Evolutionary conservation across 2,888 invertebrate species (phyloP), one percentile per base, ranked within the genome.

Genomic region (Diabrotica balteata): DNA sequence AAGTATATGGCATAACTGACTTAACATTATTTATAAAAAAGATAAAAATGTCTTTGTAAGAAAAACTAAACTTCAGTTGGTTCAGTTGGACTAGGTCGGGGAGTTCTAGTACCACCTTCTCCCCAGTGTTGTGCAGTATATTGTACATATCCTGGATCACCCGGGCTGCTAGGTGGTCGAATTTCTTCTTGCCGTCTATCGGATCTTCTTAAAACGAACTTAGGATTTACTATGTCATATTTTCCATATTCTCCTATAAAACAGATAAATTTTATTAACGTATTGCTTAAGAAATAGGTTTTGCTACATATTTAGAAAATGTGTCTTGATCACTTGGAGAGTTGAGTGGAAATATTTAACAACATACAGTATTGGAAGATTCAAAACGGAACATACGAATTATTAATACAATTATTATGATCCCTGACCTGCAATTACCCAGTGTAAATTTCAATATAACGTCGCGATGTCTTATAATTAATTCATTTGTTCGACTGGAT

Each of bases 131-230:
- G 89, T 1, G 90, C 92, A 0, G 91, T 88, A 78, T 91, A 91
- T 77, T 90, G 89, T 2, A 92, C 92, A 76, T 88, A 92, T 4
- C 92, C 92, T 0, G 91, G 91, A 80, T 92, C 91, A 0, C 88
- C 89, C 0, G 92, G 91, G 0, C 90, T 88, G n/a, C 90, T 90
- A 0, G 88, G 88, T 0, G 87, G 87, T 59, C 87, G 80, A 0
- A 85, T 86, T 49, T 86, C 63, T 80, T 86, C 79, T 50, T 82
- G 84, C 5, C 32, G 32, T n/a, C 85, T 85, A 43, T 62, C 60
- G 44, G 66, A 62, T 46, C 63, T 62, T 52, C 63, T 64, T 54
- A 80, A 79, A 44, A 83, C 68, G 67, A 80, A 79, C 17, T 80
- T 76, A 8, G 88, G 87, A 59, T 87, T 66, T 82, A 88, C 75